Conservation (phyloP, 2,797 vertebrate genomes). For the Spondyliosoma cantharus region DNA sequence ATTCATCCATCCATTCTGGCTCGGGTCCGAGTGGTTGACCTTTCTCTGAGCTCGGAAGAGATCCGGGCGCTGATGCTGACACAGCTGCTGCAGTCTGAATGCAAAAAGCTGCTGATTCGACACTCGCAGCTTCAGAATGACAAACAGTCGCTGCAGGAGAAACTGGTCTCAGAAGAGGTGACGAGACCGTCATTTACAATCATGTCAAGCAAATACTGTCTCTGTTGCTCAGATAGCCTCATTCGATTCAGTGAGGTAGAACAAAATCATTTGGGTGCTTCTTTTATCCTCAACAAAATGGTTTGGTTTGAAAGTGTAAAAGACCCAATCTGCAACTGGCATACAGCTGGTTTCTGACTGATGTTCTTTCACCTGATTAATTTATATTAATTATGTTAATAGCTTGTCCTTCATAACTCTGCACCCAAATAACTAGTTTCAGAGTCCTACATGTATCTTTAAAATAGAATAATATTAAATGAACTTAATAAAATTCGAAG, state of each 20-base stretch:
- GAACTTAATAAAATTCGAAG: too few relatives aligned
- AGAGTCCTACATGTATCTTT: not conserved
- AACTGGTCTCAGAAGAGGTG: constrained; percentile 82
- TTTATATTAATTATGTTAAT: not conserved
- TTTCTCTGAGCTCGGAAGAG: constrained; percentile 82
- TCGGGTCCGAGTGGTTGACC: constrained; percentile 83
- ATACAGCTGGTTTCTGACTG: too few relatives aligned
- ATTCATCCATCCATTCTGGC: constrained; percentile 82
- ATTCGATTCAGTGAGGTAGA: not conserved
- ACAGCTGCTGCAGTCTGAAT: constrained; percentile 80
- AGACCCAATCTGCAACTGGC: not conserved
- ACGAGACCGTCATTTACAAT: constrained; percentile 14
- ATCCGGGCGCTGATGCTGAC: constrained; percentile 85
- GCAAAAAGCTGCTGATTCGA: constrained; percentile 75
- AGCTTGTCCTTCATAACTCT: not conserved
- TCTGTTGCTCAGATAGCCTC: not conserved
- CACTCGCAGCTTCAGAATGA: constrained; percentile 73
- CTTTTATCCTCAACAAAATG: not conserved
- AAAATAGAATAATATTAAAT: not conserved
- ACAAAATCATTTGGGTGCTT: not conserved
- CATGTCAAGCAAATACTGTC: not conserved
- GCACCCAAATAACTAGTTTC: not conserved
- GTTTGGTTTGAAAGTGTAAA: not conserved
- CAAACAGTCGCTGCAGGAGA: constrained; percentile 72
- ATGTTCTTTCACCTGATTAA: not conserved